A percentile compares a stretch with the other conserved stretches of the same genome.
Conservation (phyloP, 2,113 vertebrate species). For the Erpornis zantholeuca region DNA sequence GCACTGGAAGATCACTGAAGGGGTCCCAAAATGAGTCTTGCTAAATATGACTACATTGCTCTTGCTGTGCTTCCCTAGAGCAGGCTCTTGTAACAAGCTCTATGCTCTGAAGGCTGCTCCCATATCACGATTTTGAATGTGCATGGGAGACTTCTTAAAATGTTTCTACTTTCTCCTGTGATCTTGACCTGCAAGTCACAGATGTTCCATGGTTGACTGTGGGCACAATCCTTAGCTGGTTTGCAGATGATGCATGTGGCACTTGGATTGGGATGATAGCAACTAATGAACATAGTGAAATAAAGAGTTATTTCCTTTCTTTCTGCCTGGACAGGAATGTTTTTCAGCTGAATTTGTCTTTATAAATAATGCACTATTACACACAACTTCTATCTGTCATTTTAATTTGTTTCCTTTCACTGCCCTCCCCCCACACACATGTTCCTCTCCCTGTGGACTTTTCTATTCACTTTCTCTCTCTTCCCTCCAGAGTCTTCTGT, state of each 20-base stretch:
- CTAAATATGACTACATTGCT: not conserved
- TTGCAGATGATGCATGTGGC: not conserved
- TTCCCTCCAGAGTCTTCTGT: not conserved
- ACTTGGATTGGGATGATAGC: not conserved
- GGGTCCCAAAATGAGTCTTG: not conserved
- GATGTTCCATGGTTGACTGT: not conserved
- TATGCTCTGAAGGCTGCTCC: not conserved
- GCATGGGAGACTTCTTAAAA: not conserved
- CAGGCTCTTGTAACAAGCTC: not conserved
- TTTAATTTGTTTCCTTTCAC: conserved; percentile 46
- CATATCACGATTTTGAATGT: not conserved
- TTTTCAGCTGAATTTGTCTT: conserved; percentile 52
- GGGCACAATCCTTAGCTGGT: not conserved
- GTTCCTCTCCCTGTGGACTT: not conserved
- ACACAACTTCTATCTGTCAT: conserved; percentile 36
- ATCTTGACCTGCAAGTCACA: not conserved
- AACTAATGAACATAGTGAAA: not conserved
- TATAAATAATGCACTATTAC: conserved; percentile 58
- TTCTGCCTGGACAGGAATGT: conserved; percentile 2
- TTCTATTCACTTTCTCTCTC: not conserved
- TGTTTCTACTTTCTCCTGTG: not conserved
- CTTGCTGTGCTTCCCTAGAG: not conserved
- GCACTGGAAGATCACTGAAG: not conserved
- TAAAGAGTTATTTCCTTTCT: conserved; percentile 17
- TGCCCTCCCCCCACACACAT: not conserved